These are phyloP conservation scores for Lasiommata megera DNA, from an alignment of 2,888 invertebrate species.

Conservation along the genomic window DNA sequence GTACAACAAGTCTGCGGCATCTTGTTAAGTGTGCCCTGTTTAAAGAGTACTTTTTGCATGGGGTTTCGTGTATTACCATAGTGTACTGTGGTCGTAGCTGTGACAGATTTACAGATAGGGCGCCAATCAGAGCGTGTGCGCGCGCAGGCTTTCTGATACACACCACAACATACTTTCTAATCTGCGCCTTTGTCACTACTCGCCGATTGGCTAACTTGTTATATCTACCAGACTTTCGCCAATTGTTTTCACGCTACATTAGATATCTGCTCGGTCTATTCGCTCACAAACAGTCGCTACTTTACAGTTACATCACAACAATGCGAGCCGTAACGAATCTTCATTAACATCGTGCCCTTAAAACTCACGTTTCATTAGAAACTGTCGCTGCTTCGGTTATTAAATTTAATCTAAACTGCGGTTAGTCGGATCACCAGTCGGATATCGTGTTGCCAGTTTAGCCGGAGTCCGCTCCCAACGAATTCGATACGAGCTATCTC, in stretches of 20 bases:
- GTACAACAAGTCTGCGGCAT: slow-evolving; percentile 19
- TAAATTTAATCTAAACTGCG: slow-evolving; percentile 55
- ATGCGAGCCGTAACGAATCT: slow-evolving; percentile 25
- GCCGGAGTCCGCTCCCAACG: slow-evolving; percentile 52
- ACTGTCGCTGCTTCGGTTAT: slow-evolving; percentile 27
- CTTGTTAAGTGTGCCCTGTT: slow-evolving; percentile 24
- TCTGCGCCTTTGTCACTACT: slow-evolving; percentile 77
- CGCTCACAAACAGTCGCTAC: slow-evolving; percentile 54
- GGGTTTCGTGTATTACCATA: slow-evolving; percentile 31
- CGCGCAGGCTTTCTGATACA: slow-evolving; percentile 68
- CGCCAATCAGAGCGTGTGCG: slow-evolving; percentile 77
- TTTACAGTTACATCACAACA: slow-evolving; percentile 60
- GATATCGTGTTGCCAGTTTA: slow-evolving; percentile 63
- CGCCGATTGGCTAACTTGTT: slow-evolving; percentile 72
- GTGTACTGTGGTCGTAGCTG: slow-evolving; percentile 40
- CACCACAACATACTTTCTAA: slow-evolving; percentile 78
- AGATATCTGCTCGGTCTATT: slow-evolving; percentile 63
- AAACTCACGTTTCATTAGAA: slow-evolving; percentile 22
- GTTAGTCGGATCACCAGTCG: slow-evolving; percentile 54
- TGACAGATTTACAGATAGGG: slow-evolving; percentile 77
- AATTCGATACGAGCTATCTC: slow-evolving; percentile 60
- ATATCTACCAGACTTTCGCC: slow-evolving; percentile 72
- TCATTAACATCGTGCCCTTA: slow-evolving; percentile 31
- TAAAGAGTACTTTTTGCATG: slow-evolving; percentile 24
- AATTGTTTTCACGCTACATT: slow-evolving; percentile 79